Conservation (phyloP, 2,797 vertebrate species). For the Hyperoplus immaculatus region DNA sequence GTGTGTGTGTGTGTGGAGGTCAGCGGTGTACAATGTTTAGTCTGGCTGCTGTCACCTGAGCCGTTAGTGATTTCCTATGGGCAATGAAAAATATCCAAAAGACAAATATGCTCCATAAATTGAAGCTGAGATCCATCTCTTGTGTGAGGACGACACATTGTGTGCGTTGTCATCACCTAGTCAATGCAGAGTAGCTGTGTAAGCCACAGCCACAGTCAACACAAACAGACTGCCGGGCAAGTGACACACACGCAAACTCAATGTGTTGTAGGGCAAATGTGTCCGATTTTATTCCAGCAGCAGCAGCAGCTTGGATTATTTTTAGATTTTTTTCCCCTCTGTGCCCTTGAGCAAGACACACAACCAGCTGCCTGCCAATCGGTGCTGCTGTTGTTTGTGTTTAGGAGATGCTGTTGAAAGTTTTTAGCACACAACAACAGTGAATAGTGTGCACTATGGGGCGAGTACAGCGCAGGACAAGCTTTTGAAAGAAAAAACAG, state of each 20-base stretch:
- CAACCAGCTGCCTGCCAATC: conserved; percentile 23
- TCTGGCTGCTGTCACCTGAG: conserved; percentile 32
- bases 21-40: conserved; percentile 31
- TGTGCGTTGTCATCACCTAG: conserved; percentile 16
- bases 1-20: conserved; percentile 21
- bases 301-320: conserved; percentile 46
- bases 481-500: neutral
- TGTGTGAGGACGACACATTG: neutral
- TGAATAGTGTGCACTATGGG: neutral
- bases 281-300: conserved; percentile 41
- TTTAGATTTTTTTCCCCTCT: conserved; percentile 32
- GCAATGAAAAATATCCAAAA: neutral
- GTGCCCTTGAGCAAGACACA: conserved; percentile 62
- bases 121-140: neutral
- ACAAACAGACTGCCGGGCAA: conserved; percentile 13
- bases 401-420: neutral
- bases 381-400: neutral
- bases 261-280: conserved; percentile 14
- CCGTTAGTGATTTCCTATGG: neutral
- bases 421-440: too few species aligned
- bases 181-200: conserved; percentile 10
- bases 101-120: neutral
- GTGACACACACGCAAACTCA: neutral
- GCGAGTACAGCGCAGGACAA: neutral
- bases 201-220: conserved; percentile 21